Percentiles rank a stretch among this genome's conserved stretches.
These are phyloP conservation scores for Acomys russatus DNA, from an alignment of 2,797 vertebrate genomes.

Conservation along the genomic window DNA sequence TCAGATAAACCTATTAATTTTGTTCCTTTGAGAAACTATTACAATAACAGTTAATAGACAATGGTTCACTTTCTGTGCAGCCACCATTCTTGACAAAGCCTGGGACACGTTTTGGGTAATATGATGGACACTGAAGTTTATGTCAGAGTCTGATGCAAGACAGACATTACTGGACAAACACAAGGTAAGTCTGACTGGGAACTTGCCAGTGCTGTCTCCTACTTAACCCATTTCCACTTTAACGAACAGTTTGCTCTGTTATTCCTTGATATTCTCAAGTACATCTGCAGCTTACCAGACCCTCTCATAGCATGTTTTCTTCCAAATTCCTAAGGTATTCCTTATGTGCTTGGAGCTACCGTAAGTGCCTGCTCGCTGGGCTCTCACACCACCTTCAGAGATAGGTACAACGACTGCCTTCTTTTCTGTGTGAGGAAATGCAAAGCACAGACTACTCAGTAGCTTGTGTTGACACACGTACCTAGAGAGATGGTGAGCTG, in stretches of 20 bases:
- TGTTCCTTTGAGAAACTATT: conserved; percentile 4
- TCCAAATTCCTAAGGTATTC: not conserved
- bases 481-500: not conserved
- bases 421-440: not conserved
- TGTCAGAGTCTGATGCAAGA: not conserved
- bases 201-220: not conserved
- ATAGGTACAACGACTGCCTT: not conserved
- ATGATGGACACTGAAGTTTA: not conserved
- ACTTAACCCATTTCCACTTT: not conserved
- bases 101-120: not conserved
- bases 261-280: not conserved
- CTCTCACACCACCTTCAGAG: not conserved
- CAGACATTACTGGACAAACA: not conserved
- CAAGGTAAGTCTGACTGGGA: not conserved
- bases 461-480: not conserved
- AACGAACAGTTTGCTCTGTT: not conserved
- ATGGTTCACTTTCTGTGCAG: not conserved
- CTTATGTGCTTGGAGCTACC: not conserved
- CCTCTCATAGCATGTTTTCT: not conserved
- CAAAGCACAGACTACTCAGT: not conserved
- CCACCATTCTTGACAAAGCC: not conserved
- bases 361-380: not conserved
- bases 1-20: not conserved
- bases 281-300: not conserved
- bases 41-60: not conserved